phyloP scores from a whole-genome alignment of 2,888 invertebrate species.

The Oconnorella tubifera region DNA sequence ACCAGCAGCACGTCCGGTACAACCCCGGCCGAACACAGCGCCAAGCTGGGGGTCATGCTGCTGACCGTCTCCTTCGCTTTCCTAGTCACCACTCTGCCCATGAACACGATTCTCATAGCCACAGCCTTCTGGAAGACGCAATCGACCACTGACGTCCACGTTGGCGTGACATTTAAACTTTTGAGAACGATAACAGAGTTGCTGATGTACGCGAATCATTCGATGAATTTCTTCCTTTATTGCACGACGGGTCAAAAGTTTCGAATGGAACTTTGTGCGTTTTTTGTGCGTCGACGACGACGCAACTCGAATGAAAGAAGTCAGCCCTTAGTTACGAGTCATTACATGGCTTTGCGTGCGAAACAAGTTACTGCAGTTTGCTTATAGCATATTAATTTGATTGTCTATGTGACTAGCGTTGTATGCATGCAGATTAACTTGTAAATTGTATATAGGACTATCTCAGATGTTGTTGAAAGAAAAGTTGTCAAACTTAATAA shows the following conservation, averaged over 20 bases:
- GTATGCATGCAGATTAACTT: no score
- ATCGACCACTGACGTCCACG: background rate
- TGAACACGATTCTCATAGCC: slow-evolving; percentile 22
- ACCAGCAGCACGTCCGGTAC: background rate
- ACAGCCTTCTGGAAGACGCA: slow-evolving; percentile 6
- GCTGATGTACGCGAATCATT: slow-evolving; percentile 52
- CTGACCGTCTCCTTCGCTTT: slow-evolving; percentile 27
- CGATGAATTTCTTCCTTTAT: slow-evolving; percentile 45
- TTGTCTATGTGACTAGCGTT: no score
- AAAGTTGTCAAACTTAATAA: no score
- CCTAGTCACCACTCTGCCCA: slow-evolving; percentile 24
- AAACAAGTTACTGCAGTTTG: no score
- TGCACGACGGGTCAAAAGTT: slow-evolving; percentile 38
- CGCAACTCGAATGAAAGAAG: no score
- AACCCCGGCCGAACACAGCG: background rate
- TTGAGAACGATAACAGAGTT: slow-evolving; percentile 44
- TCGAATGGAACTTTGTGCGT: slow-evolving; percentile 21
- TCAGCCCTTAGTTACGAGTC: background rate
- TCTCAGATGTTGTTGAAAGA: no score
- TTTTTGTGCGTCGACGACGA: background rate
- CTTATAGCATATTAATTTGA: no score
- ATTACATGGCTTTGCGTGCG: background rate
- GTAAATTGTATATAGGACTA: no score
- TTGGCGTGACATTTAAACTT: slow-evolving; percentile 37
- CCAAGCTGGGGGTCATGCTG: slow-evolving; percentile 21